A percentile compares a stretch with the other conserved stretches of the same genome.
Evolutionary conservation across 1,140 invertebrate genomes (phyloP).

Genomic region (Drosophila asahinai): DNA sequence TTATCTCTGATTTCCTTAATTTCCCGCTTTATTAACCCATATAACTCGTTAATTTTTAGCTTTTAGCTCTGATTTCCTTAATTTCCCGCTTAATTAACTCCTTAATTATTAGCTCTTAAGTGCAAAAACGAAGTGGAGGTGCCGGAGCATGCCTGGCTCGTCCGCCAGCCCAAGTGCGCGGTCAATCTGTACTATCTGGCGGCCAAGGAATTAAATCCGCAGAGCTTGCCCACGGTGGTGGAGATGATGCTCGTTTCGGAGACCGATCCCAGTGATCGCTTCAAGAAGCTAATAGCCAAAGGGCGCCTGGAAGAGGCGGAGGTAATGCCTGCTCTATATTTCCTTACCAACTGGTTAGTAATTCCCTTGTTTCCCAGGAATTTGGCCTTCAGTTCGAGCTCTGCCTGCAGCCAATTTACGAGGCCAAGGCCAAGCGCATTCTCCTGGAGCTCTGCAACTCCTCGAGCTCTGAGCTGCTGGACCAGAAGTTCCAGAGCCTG

Average conservation of each 20-base stretch:
- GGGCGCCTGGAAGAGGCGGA: conserved; percentile 83
- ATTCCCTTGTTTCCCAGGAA: conserved; percentile 34
- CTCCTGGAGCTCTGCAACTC: conserved; percentile 67
- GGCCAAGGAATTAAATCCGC: conserved; percentile 35
- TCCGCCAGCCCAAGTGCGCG: conserved; percentile 76
- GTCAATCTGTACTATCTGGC: conserved; percentile 81
- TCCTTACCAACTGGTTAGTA: neutral
- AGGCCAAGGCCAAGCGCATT: conserved; percentile 78
- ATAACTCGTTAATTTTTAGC: no score
- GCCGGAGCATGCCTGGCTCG: conserved; percentile 67
- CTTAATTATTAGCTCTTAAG: conserved; percentile 53
- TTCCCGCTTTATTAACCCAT: no score
- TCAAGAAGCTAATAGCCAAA: conserved; percentile 79
- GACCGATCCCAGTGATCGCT: conserved; percentile 80
- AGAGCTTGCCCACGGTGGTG: conserved; percentile 55
- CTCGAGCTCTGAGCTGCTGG: conserved; percentile 20
- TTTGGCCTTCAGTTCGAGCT: conserved; percentile 80
- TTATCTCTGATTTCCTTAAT: no score
- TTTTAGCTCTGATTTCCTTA: no score
- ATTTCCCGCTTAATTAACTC: neutral
- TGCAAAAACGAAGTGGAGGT: conserved; percentile 79
- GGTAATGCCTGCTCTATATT: conserved; percentile 24
- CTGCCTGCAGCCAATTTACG: conserved; percentile 79
- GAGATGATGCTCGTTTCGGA: conserved; percentile 82
- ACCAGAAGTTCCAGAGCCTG: conserved; percentile 55